Percentiles rank a stretch among this genome's conserved stretches.
These are phyloP conservation scores for Drosophila hamatofila DNA, from an alignment of 2,888 invertebrate species.

Conservation along the genomic window DNA sequence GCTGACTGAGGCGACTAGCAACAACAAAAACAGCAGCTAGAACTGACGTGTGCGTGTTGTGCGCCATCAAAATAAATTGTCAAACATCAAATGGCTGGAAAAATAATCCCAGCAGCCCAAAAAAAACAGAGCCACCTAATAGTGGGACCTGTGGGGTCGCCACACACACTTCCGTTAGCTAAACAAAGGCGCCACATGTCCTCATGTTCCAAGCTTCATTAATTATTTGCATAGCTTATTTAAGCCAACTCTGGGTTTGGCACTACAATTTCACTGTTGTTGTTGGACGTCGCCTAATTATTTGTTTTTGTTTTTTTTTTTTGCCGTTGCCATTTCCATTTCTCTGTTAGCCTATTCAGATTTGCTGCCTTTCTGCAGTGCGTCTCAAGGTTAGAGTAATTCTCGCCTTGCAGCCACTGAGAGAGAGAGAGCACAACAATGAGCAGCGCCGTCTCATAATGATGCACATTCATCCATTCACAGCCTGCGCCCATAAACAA, in stretches of 20 bases:
- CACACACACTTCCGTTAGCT: slow-evolving; percentile 58
- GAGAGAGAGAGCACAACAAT: slow-evolving; percentile 20
- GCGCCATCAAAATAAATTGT: slow-evolving; percentile 76
- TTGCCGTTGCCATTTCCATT: neutral
- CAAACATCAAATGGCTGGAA: slow-evolving; percentile 67
- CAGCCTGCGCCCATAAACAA: slow-evolving; percentile 44
- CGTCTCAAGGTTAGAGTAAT: slow-evolving; percentile 52
- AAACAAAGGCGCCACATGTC: slow-evolving; percentile 72
- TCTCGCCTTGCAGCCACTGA: slow-evolving; percentile 14
- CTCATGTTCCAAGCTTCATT: slow-evolving; percentile 60
- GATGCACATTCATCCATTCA: slow-evolving; percentile 62
- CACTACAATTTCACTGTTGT: slow-evolving; percentile 2
- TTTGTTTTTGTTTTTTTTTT: slow-evolving; percentile 47
- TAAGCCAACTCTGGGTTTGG: slow-evolving; percentile 29
- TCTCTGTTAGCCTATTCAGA: neutral
- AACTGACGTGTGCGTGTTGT: slow-evolving; percentile 66
- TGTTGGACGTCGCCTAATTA: slow-evolving; percentile 49
- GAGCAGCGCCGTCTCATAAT: slow-evolving; percentile 38
- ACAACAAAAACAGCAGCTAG: slow-evolving; percentile 24
- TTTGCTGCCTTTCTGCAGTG: slow-evolving; percentile 18
- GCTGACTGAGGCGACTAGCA: slow-evolving; percentile 30
- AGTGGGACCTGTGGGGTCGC: slow-evolving; percentile 4
- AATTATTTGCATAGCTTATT: slow-evolving; percentile 69
- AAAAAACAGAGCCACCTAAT: slow-evolving; percentile 23
- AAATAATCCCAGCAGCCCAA: slow-evolving; percentile 41